Evolutionary conservation across 1,140 invertebrate species (phyloP), one percentile per base, ranked within the genome.

Genomic region (Scaptodrosophila lebanonensis): DNA sequence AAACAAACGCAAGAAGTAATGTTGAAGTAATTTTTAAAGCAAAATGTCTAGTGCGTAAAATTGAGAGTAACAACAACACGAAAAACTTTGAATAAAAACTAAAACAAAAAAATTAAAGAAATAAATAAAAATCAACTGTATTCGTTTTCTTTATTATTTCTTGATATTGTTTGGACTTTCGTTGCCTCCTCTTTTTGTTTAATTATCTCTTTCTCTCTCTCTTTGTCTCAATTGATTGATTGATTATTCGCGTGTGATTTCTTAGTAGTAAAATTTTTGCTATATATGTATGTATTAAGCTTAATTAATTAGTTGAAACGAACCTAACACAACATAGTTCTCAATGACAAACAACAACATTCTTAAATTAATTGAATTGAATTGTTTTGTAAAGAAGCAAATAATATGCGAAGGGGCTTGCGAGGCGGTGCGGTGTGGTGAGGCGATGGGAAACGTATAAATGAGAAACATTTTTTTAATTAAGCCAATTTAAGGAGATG

Each of bases 401-500:
- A 56, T 36, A 45, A 18, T 61, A 40, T 33, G 52, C 25, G 25
- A 51, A 48, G n/a, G n/a, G n/a, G n/a, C n/a, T n/a, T n/a, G n/a
- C n/a, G n/a, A n/a, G n/a, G n/a, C n/a, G n/a, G n/a, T n/a, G n/a
- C n/a, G n/a, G n/a, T n/a, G n/a, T n/a, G n/a, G n/a, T n/a, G n/a
- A 35, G 50, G 47, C 45, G 20, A 66, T 27, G 35, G 39, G 15
- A 48, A 43, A 48, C 17, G 33, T 59, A 68, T 47, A 69, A 63
- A 69, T 65, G 11, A 47, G 18, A 61, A 62, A 76, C 58, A 66
- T 67, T 70, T 83, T 12, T 83, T 83, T 65, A 63, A 83, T 71
- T 68, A 76, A 72, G 77, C 65, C 77, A 83, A 77, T 65, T 61
- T 83, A 71, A 76, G 77, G 54, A 67, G 69, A 76, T 76, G 70